Conservation (phyloP, 2,797 vertebrate genomes). For the Megaceryle alcyon region DNA sequence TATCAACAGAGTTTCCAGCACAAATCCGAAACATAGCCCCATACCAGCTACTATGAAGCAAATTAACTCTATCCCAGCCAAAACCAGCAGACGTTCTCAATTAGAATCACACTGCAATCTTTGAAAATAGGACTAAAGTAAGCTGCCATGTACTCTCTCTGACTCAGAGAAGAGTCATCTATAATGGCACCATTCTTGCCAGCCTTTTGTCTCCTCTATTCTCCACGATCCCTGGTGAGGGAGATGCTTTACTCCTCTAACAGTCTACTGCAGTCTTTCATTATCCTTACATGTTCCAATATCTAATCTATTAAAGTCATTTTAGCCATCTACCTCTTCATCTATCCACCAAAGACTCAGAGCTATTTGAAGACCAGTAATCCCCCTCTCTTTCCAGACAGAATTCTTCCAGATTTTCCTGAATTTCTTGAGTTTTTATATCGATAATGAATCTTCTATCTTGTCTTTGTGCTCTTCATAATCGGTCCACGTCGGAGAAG, state of each 20-base stretch:
- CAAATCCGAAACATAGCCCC: too few species aligned
- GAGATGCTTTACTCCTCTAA: not conserved
- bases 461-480: not conserved
- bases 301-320: not conserved
- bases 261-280: not conserved
- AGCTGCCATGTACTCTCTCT: too few species aligned
- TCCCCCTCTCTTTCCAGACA: not conserved
- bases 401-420: not conserved
- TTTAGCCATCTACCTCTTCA: not conserved
- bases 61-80: too few species aligned
- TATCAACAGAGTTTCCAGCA: too few species aligned
- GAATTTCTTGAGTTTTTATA: not conserved
- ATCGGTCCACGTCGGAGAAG: not conserved
- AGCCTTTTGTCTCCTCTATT: not conserved
- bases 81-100: not conserved
- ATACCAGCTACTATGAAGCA: too few species aligned
- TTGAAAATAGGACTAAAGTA: not conserved
- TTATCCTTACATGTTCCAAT: not conserved
- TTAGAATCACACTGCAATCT: not conserved
- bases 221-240: not conserved
- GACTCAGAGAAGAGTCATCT: not conserved
- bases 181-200: not conserved
- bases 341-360: not conserved
- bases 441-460: not conserved
- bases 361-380: not conserved